Base-by-base conservation (phyloP, 1,140 invertebrate species). In the Nasonia giraulti region DNA sequence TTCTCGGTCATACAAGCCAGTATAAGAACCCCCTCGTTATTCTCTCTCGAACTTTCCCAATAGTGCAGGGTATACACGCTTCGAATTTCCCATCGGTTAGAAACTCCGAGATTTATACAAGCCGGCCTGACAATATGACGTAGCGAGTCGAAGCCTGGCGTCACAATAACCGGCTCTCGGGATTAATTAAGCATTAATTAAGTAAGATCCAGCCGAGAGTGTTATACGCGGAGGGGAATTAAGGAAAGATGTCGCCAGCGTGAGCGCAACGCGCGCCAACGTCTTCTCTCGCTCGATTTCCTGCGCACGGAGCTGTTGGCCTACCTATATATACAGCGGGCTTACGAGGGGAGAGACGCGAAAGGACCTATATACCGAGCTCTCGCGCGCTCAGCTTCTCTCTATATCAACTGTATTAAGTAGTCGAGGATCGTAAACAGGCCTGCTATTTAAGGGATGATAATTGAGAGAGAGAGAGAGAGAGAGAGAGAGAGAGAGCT, bases 231-330 rank as follows among this genome's bases (percentile, higher is more conserved):
- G 79, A 84, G 27, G 71, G 84, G 82, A 83, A 89, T 90, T 89
- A 90, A 89, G 89, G 87, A 89, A 89, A 90, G 89, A 90, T 89
- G 89, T 87, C 87, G 89, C 89, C 88, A 76, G 77, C 66, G 44
- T 33, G 77, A 7, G 73, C 3, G 74, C 66, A 71, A 75, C 68
- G 20, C 23, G 77, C 31, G 44, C 84, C 77, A n/a, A 68, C 75
- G 71, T 78, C 86, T 80, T 81, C 47, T 79, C 74, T 79, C 74
- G 17, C 55, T 62, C 55, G 55, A 20, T 62, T 62, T 17, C 6
- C 20, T 62, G 2, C 17, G 2, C 27, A 27, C 33, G 33, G 40
- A 44, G 0, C 40, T 44, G 7, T 44, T 44, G 40, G 47, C 14
- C 12, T 50, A 50, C 47, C 11, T 50, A 50, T 50, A 50, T 50